These are phyloP conservation scores for Galeruca laticollis DNA, from an alignment of 2,888 invertebrate genomes.

Conservation along the genomic window DNA sequence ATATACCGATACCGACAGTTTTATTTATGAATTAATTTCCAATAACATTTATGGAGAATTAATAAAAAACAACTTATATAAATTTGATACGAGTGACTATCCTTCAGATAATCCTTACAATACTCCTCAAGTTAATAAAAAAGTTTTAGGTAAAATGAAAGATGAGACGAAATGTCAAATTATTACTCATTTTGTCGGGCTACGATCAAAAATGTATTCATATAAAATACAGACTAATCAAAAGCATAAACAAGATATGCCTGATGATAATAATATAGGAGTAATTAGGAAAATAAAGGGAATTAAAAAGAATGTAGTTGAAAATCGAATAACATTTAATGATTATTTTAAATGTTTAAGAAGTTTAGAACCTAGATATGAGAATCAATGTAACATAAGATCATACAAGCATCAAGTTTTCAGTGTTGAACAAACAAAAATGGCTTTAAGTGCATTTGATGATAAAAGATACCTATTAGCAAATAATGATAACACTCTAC, in stretches of 20 bases:
- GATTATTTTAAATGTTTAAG: neutral
- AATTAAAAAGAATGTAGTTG: neutral
- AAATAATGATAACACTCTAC: too few relatives aligned
- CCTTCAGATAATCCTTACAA: constrained; percentile 45
- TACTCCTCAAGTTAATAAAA: constrained; percentile 29
- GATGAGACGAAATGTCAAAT: constrained; percentile 55
- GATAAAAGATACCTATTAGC: too few relatives aligned
- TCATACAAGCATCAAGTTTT: too few relatives aligned
- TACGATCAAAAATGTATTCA: constrained; percentile 46
- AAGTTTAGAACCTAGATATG: too few relatives aligned
- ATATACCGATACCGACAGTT: constrained; percentile 35
- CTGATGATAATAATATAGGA: neutral
- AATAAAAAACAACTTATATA: constrained; percentile 7
- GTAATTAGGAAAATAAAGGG: neutral
- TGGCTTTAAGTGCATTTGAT: too few relatives aligned
- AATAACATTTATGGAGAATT: constrained; percentile 42
- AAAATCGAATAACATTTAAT: neutral
- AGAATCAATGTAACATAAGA: too few relatives aligned
- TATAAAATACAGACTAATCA: constrained; percentile 18
- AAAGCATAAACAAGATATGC: neutral
- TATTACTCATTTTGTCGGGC: constrained; percentile 54
- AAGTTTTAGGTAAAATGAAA: constrained; percentile 55
- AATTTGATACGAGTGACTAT: constrained; percentile 52
- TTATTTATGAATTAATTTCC: constrained; percentile 48
- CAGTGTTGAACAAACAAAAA: too few relatives aligned